Base-by-base conservation (phyloP, 1,140 invertebrate species). In the Caenorhabditis remanei region DNA sequence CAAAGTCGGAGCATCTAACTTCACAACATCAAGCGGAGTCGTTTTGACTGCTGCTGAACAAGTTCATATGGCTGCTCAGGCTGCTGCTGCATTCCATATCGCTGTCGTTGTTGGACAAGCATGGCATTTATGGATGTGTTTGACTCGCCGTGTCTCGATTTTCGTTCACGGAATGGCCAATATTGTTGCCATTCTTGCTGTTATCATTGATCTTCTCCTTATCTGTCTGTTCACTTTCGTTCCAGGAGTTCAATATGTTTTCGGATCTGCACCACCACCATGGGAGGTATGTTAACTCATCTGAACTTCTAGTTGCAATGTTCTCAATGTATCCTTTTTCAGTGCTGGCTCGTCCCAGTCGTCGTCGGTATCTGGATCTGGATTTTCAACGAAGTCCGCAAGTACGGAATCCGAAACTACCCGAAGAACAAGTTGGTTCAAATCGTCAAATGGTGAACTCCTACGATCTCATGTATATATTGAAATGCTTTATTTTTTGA, bases 101-200 rank as follows among this genome's bases (percentile, higher is more conserved):
- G 87, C 88, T 46, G 79, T 88, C 24, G 88, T 88, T 19, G 82
- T 88, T 46, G 55, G 40, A 46, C 88, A 88, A 43, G 88, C 86
- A 40, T 87, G 86, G 83, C 88, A 88, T 63, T 56, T 88, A 53
- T 88, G 88, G 88, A 88, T 88, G 88, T 88, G 88, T 82, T 41
- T 87, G 75, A 88, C 88, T 11, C 86, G 88, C 32, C 86, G 88
- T 50, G 71, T 87, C 13, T 88, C 88, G 4, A 83, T 88, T 43
- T 88, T 88, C 86, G 63, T 24, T 16, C 88, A 88, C 48, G 88
- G 88, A 55, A 86, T 88, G 40, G 87, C 82, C 21, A 88, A 88
- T 43, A 88, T 88, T 63, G 87, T 87, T n/a, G 61, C 67, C 14
- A 82, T 86, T n/a, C 71, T 86, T 21, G 87, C 87, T 6, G 87